Evolutionary conservation across 2,113 vertebrate species (phyloP).

Genomic region (Lucifuga dentata): DNA sequence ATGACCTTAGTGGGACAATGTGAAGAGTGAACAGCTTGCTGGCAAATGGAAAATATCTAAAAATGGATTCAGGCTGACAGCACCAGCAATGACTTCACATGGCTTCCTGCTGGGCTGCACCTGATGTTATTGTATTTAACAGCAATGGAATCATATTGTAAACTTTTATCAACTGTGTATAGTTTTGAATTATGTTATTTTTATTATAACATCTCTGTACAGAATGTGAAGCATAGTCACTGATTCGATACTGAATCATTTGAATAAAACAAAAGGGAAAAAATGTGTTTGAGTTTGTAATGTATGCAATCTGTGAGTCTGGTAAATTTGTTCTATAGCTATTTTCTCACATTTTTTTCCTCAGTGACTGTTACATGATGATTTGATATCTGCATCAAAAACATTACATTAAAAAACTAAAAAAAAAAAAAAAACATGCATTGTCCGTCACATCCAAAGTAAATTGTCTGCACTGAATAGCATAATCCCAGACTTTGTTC

Average conservation of each 20-base stretch:
- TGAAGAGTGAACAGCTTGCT: slow-evolving; percentile 51
- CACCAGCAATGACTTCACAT: slow-evolving; percentile 34
- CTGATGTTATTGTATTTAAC: slow-evolving; percentile 21
- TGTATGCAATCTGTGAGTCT: no score
- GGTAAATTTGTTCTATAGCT: no score
- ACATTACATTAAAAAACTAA: no score
- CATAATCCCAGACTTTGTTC: no score
- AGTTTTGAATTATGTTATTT: slow-evolving; percentile 12
- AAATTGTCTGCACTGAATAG: no score
- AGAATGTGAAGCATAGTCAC: slow-evolving; percentile 7
- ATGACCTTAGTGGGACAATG: slow-evolving; percentile 38
- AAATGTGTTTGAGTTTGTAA: no score
- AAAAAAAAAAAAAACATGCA: no score
- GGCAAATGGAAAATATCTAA: slow-evolving; percentile 23
- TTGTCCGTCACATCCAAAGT: no score
- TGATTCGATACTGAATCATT: neutral
- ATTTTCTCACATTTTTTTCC: no score
- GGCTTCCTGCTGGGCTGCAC: slow-evolving; percentile 47
- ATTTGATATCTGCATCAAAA: no score
- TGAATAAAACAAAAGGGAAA: no score
- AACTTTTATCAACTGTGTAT: neutral
- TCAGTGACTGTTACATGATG: no score
- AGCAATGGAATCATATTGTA: neutral
- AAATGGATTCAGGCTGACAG: slow-evolving; percentile 5
- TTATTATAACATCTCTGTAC: slow-evolving; percentile 28